Evolutionary conservation across 2,797 vertebrate species (phyloP).

Genomic region (Myotis pilosus): DNA sequence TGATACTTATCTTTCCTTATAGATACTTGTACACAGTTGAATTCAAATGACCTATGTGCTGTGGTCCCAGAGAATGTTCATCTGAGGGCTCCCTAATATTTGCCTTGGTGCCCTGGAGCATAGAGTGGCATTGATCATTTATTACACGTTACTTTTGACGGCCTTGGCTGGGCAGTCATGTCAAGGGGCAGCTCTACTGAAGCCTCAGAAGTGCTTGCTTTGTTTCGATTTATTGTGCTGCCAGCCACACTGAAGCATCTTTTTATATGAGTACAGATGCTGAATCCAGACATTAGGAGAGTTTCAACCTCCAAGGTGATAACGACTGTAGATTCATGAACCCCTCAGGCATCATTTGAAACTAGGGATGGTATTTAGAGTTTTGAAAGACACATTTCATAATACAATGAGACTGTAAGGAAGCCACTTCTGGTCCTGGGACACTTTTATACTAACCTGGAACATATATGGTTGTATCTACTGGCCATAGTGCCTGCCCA

Average conservation of each 20-base stretch:
- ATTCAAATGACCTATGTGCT: constrained; percentile 4
- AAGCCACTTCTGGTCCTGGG: constrained; percentile 1
- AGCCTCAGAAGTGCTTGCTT: neutral
- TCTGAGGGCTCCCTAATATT: neutral
- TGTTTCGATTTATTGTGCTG: constrained; percentile 64
- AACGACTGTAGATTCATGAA: constrained; percentile 59
- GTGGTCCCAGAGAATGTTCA: neutral
- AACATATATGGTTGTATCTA: neutral
- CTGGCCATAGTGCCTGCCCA: neutral
- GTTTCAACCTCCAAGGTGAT: constrained; percentile 65
- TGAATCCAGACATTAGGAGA: constrained; percentile 58
- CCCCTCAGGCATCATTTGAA: constrained; percentile 55
- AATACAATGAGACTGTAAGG: neutral
- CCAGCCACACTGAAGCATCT: constrained; percentile 57
- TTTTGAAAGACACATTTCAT: constrained; percentile 67
- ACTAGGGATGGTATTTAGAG: constrained; percentile 50
- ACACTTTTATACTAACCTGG: neutral
- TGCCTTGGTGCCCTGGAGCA: neutral
- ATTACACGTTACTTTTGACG: constrained; percentile 45
- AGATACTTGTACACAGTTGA: constrained; percentile 19
- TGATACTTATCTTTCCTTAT: neutral
- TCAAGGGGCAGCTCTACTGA: constrained; percentile 1
- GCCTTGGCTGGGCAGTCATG: constrained; percentile 38
- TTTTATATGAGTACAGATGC: constrained; percentile 56
- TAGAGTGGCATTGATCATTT: constrained; percentile 3